Evolutionary conservation across 2,888 invertebrate species (phyloP), one percentile per base, ranked within the genome.

Genomic region (Lamellibrachia columna): DNA sequence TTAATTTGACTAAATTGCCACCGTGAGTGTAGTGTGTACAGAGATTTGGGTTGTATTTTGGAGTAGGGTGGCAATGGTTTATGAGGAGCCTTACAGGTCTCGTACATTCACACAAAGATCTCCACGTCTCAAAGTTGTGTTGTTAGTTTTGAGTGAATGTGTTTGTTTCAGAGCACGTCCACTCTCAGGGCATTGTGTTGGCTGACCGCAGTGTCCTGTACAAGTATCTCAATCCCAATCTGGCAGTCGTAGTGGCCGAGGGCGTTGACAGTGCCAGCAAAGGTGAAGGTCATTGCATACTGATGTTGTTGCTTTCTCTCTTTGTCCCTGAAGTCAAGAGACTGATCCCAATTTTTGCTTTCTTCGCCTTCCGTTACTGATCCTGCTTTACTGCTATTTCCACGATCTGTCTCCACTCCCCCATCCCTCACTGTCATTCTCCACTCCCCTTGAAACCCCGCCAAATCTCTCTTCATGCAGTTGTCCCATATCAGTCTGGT

Each of bases 181-280:
- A 99, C 97, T 99, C 99, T 0, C 98, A 99, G 96, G 99, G 99
- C 53, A 97, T 99, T 94, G 99, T 99, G 92, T 97, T 99, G 94
- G 98, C 98, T 75, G 99, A 99, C 97, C 97, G 99, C 94, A 98
- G 98, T 95, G 99, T 99, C 92, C 97, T 99, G 90, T 99, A 99
- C 97, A 99, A 99, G 97, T 99, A 99, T 97, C 97, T 98, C 94
- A 99, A 99, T 97, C 99, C 99, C 55, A 99, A 99, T 97, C 97
- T 99, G 94, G 98, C 99, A 94, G 94, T 93, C 15, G 93, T 94
- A 4, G 92, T 93, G 7, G 92, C 94, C 6, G 94, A 94, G 91
- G 94, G 94, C 2, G 92, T 91, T 15, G 93, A 93, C 40, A 75
- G 75, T 22, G 75, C 22, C 75, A 75, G 75, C 75, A 75, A 75